Base-by-base conservation (phyloP, 2,797 vertebrate species). In the Ptychadena robeensis region DNA sequence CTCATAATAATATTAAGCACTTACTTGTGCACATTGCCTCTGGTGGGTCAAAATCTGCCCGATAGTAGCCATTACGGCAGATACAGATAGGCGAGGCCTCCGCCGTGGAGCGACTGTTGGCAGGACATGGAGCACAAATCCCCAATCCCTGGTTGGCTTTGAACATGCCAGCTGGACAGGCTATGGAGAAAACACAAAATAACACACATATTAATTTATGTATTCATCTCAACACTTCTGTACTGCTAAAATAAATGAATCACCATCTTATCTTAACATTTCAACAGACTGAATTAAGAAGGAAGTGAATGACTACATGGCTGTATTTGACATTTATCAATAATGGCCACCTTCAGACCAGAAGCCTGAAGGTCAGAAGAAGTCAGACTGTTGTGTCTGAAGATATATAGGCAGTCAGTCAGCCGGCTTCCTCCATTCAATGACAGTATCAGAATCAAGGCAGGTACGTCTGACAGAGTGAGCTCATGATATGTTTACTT, bases 1-100 rank as follows among this genome's bases (percentile, higher is more conserved):
- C 15, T 53, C 22, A 53, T 53, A 4, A 22, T 22, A 53, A 53
- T 35, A 27, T 38, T 31, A 10, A 22, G 38, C 22, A 96, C 97
- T 98, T 90, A 99, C 98, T 98, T 78, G 97, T 99, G 88, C 98
- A 99, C 48, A 96, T 94, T 35, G 95, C 93, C 48, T 97, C 94
- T 0, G 97, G 95, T 0, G 91, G 95, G 88, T 98, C 98, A 10
- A 91, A 94, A 31, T 98, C 97, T 0, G 96, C 96, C 1, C 98
- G 92, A 88, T 98, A 98, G 89, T 97, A 99, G 57, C 97, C 97
- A 0, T 97, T 99, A 85, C 97, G 95, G 89, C 98, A 99, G 35
- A 93, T 93, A 10, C 98, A 99, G 90, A 98, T 86, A 35, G 95
- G 95, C 0, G 97, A 95, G 0, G 96, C 96, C 87, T 99, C 98